Evolutionary conservation across 1,140 invertebrate genomes (phyloP), one percentile per base, ranked within the genome.

Genomic region (Leptestheria dahalacensis): DNA sequence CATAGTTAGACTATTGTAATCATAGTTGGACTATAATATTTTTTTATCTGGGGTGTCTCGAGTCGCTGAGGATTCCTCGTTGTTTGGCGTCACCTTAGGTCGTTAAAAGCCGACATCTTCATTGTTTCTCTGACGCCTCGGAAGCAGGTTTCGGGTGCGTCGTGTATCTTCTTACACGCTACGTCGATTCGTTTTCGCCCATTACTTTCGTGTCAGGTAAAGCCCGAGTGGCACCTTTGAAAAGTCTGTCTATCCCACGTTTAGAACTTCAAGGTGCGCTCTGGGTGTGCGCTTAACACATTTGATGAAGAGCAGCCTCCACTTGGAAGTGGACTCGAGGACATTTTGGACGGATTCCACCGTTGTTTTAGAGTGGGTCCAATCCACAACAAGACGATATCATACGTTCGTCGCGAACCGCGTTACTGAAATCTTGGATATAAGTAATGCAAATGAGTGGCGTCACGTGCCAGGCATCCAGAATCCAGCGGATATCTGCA

Each of bases 61-160:
- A 11, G 11, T 33, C 0, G 1, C 24, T 63, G 1, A 29, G 29
- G 23, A 51, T 65, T 15, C 63, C 48, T 0, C 33, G 61, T 23
- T 48, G 52, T 26, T 58, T 57, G 12, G 25, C 48, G n/a, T 4
- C 9, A 21, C 20, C 9, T 15, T n/a, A 21, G 2, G 50, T 21
- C 6, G 18, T 33, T 20, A 20, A 15, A 24, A 24, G 26, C 18
- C 26, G 59, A 12, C 61, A 68, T 51, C 46, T 70, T 15, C 66
- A 69, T 33, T 61, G 64, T 1, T 70, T 69, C 56, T 65, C 57
- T 18, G 69, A 71, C 61, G 68, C 68, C 6, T 66, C 64, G n/a
- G 62, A 67, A 23, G 20, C 57, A 12, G 69, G 68, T 4, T 68
- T 65, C 47, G 58, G 62, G 3, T 64, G 69, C 0, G 68, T 66